Evolutionary conservation across 2,888 invertebrate genomes (phyloP), one percentile per base, ranked within the genome.

Genomic region (Lochmaea capreae): DNA sequence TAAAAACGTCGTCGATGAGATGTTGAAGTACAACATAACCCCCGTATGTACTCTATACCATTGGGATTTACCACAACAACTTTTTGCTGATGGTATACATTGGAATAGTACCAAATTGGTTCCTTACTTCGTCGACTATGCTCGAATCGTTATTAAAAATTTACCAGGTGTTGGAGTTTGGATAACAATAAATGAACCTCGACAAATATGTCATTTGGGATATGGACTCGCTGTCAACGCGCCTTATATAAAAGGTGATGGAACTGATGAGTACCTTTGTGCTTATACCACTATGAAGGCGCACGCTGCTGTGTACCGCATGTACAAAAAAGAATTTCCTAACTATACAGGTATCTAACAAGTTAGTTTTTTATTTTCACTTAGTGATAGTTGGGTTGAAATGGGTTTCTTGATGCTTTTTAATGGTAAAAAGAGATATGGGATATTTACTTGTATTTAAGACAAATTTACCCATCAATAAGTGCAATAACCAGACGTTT

Each of bases 161-260:
- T 57, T 73, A 12, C 65, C 68, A 1, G 52, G 61, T 0, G 72
- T 72, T 18, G 42, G 11, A 3, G 9, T 12, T 74, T 93, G 93
- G 92, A 90, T 92, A 59, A 93, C 94, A 0, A 88, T 93, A 78
- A 94, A 93, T 82, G 93, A 78, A 65, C 93, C 81, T 89, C 90
- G 81, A 61, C 65, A 65, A 14, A 65, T 72, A 12, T 77, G 77
- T 46, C 87, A 88, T 76, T 87, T 88, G 65, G 90, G 89, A 9
- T 88, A 83, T 88, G 91, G 90, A 11, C 87, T 87, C 77, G 87
- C 84, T 0, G 87, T 86, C 78, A 89, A 89, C 75, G 90, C 90
- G 9, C 90, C 90, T 12, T 90, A 89, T 1, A 71, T 89, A 9
- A 85, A 89, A 73, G 88, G 89, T 71, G 88, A 90, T 69, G 91